phyloP scores from a whole-genome alignment of 2,888 invertebrate genomes.

The Trichopoda pennipes region DNA sequence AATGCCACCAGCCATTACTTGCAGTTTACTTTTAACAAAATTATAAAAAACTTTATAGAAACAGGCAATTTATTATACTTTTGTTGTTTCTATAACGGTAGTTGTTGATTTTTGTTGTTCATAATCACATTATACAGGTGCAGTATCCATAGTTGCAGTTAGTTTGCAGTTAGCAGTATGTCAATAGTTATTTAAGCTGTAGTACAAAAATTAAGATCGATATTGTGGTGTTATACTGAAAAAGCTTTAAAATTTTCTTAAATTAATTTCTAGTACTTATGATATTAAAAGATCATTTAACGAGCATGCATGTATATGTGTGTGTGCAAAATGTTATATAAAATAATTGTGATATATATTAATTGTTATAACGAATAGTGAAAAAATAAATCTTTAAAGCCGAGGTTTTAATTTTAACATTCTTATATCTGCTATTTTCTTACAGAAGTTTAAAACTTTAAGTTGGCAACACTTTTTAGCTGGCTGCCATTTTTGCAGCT shows the following conservation, averaged over 20 bases:
- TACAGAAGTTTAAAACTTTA: too few species aligned
- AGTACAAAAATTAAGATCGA: conserved; percentile 3
- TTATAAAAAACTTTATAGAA: conserved; percentile 36
- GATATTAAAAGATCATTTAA: conserved; percentile 8
- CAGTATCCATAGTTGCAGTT: conserved; percentile 57
- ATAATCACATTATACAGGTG: conserved; percentile 53
- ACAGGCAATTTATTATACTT: not conserved
- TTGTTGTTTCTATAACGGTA: conserved; percentile 15
- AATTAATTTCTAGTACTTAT: not conserved
- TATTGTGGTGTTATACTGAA: conserved; percentile 39
- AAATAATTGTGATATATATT: too few species aligned
- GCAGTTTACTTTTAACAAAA: conserved; percentile 28
- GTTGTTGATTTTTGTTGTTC: conserved; percentile 14
- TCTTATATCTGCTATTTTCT: too few species aligned
- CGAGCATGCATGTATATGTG: not conserved
- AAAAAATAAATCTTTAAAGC: too few species aligned
- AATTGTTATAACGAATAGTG: too few species aligned
- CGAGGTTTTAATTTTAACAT: too few species aligned
- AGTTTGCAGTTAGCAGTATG: too few species aligned
- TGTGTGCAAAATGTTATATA: not conserved
- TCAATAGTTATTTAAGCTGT: conserved; percentile 48
- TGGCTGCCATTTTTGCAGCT: too few species aligned
- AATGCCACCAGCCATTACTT: conserved; percentile 66
- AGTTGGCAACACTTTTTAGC: too few species aligned
- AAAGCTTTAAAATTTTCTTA: conserved; percentile 20